These are phyloP conservation scores for Meteorus colon DNA, from an alignment of 2,888 invertebrate genomes.

Conservation along the genomic window DNA sequence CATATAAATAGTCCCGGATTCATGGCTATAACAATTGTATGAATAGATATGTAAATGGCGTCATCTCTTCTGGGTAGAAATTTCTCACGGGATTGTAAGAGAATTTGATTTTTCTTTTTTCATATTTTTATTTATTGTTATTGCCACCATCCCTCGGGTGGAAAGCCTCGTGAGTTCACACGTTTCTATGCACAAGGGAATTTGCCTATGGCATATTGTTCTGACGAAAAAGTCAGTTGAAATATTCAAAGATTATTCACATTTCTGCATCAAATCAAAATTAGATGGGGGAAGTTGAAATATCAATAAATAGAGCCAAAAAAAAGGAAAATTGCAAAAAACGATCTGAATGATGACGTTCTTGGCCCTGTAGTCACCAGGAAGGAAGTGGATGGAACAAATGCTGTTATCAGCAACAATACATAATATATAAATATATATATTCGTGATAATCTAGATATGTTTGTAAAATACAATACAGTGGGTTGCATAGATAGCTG, in stretches of 20 bases:
- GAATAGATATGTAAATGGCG: constrained; percentile 22
- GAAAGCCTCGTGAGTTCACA: background rate
- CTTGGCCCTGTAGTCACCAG: constrained; percentile 20
- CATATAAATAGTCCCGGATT: background rate
- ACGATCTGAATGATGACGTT: constrained; percentile 18
- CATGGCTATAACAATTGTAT: constrained; percentile 1
- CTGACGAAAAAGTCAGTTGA: background rate
- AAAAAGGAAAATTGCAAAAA: constrained; percentile 17
- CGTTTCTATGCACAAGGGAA: background rate
- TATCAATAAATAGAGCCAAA: background rate
- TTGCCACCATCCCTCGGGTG: constrained; percentile 4
- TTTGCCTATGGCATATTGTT: background rate
- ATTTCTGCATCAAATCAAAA: background rate
- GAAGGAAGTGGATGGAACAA: constrained; percentile 36
- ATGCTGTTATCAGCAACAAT: constrained; percentile 32
- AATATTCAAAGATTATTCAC: background rate
- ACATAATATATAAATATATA: background rate
- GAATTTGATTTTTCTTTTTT: background rate
- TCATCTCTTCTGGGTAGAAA: constrained; percentile 24
- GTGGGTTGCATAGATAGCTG: constrained; percentile 8
- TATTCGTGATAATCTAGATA: background rate
- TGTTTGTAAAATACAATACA: constrained; percentile 1
- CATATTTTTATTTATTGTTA: constrained; percentile 18
- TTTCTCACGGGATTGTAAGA: background rate
- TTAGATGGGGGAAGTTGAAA: background rate